Evolutionary conservation across 2,888 invertebrate genomes (phyloP).

Genomic region (Labia minor): DNA sequence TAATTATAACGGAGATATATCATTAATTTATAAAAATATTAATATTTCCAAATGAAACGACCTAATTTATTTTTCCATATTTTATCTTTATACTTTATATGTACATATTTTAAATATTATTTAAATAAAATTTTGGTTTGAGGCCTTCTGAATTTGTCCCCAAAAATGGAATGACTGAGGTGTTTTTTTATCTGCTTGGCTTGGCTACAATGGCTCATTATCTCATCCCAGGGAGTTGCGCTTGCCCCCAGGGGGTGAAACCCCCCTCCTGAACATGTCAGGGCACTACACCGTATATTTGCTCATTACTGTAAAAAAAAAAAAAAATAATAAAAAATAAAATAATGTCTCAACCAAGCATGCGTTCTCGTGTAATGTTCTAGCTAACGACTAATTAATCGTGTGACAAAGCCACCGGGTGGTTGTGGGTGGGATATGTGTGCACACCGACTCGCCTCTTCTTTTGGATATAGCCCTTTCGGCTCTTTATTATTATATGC

Average conservation of each 20-base stretch:
- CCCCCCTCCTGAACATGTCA: background rate
- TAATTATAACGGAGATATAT: too few species aligned
- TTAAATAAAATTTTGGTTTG: too few species aligned
- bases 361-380: background rate
- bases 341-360: background rate
- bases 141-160: too few species aligned
- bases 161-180: background rate
- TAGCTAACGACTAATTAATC: slow-evolving; percentile 1
- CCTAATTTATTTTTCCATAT: too few species aligned
- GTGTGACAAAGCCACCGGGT: slow-evolving; percentile 3
- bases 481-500: slow-evolving; percentile 1
- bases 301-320: slow-evolving; percentile 8
- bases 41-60: too few species aligned
- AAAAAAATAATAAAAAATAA: background rate
- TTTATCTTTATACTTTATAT: too few species aligned
- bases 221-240: background rate
- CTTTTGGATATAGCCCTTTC: background rate
- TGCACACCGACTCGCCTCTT: background rate
- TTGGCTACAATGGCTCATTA: background rate
- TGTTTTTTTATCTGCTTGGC: background rate
- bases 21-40: too few species aligned
- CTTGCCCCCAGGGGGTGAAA: background rate
- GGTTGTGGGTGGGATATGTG: background rate
- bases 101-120: too few species aligned
- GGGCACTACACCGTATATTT: background rate